Percentiles rank a stretch among this genome's conserved stretches.
Evolutionary conservation across 2,113 vertebrate genomes (phyloP).

Genomic region (Phodopus roborovskii): DNA sequence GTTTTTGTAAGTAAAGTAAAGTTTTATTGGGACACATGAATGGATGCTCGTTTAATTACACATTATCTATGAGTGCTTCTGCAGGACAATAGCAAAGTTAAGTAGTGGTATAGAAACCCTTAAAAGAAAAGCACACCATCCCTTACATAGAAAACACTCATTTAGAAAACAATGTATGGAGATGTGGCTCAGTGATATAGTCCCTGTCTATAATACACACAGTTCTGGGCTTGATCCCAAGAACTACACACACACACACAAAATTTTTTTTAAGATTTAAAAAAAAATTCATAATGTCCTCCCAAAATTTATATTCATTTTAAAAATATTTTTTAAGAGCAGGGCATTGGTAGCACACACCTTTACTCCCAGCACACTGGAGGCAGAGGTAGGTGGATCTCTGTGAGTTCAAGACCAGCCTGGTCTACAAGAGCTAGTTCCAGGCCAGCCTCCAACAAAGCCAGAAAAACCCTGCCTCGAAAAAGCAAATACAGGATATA

Average conservation of each 20-base stretch:
- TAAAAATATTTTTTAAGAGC: neutral
- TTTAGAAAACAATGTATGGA: neutral
- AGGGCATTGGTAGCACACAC: no score
- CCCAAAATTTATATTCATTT: neutral
- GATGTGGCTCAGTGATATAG: no score
- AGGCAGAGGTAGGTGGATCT: no score
- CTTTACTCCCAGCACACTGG: no score
- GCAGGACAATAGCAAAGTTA: neutral
- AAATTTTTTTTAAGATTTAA: no score
- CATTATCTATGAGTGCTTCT: neutral
- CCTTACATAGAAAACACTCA: neutral
- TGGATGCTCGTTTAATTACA: neutral
- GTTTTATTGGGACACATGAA: neutral
- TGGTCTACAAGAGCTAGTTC: no score
- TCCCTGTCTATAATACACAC: neutral
- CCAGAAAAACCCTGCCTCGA: no score
- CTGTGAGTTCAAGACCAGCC: no score
- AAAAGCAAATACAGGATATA: no score
- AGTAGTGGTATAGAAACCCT: neutral
- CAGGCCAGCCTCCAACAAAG: no score
- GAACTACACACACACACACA: neutral
- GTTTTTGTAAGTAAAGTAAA: neutral
- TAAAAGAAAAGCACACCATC: neutral
- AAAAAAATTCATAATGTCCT: neutral
- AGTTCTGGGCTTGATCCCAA: neutral